Percentiles rank a stretch among this genome's conserved stretches.
phyloP scores from a whole-genome alignment of 2,797 vertebrate species.

The Hyperoplus lanceolatus region DNA sequence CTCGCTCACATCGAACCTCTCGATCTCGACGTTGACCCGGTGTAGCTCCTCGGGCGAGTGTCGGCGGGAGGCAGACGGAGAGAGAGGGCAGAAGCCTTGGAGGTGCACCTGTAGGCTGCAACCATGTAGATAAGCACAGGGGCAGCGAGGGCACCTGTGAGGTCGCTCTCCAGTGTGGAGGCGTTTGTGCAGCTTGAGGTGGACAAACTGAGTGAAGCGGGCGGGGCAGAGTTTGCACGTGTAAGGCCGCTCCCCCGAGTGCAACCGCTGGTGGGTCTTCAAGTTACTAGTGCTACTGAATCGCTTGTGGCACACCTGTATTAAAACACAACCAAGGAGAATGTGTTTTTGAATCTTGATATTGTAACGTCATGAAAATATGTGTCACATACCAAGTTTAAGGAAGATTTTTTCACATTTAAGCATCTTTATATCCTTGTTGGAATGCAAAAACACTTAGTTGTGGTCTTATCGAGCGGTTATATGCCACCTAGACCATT shows the following conservation, averaged over 20 bases:
- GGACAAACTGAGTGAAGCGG: constrained; percentile 95
- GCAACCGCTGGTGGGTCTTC: constrained; percentile 94
- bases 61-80: constrained; percentile 67
- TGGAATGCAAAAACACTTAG: neutral
- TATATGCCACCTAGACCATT: neutral
- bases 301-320: constrained; percentile 93
- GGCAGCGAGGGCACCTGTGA: constrained; percentile 91
- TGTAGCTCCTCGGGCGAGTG: constrained; percentile 89
- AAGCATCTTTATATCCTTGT: neutral
- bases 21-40: constrained; percentile 91
- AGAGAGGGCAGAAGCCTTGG: constrained; percentile 90
- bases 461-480: too few relatives aligned
- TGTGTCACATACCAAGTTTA: neutral
- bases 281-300: constrained; percentile 98
- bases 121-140: constrained; percentile 92
- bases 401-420: neutral
- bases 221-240: constrained; percentile 94
- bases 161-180: constrained; percentile 92
- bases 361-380: neutral
- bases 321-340: constrained; percentile 7
- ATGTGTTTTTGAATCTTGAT: neutral
- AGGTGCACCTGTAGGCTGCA: constrained; percentile 94
- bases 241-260: constrained; percentile 95
- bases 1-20: constrained; percentile 94
- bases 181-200: constrained; percentile 95